phyloP scores from a whole-genome alignment of 2,888 invertebrate species.

The Andrena marginata region DNA sequence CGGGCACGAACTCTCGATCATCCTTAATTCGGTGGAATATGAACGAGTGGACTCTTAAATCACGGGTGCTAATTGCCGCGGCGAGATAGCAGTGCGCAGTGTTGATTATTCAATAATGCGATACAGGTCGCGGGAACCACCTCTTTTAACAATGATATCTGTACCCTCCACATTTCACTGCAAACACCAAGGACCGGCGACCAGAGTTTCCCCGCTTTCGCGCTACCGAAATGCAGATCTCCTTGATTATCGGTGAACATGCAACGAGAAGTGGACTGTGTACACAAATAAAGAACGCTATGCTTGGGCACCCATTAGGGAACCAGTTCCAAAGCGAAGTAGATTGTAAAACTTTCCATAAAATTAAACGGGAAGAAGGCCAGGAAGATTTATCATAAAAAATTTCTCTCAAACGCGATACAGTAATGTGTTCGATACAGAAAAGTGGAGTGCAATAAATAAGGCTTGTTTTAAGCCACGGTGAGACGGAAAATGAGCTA shows the following conservation, averaged over 20 bases:
- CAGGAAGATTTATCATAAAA: too few relatives aligned
- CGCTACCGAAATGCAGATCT: background rate
- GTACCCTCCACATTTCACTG: background rate
- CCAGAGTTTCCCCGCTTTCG: background rate
- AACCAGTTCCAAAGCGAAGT: background rate
- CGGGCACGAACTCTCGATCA: background rate
- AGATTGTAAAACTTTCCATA: too few relatives aligned
- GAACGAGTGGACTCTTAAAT: background rate
- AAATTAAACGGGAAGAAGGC: too few relatives aligned
- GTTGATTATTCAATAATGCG: too few relatives aligned
- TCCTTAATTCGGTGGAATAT: background rate
- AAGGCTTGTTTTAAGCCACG: background rate
- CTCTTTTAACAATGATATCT: background rate
- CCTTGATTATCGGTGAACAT: background rate
- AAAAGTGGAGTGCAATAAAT: background rate
- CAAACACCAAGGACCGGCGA: background rate
- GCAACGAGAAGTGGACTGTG: background rate
- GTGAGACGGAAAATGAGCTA: slow-evolving; percentile 47
- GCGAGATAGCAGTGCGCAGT: too few relatives aligned
- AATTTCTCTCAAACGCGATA: background rate
- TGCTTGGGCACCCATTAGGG: background rate
- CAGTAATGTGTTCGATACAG: background rate
- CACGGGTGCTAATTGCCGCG: too few relatives aligned
- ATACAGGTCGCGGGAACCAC: too few relatives aligned
- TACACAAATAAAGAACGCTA: background rate